Base-by-base conservation (phyloP, 2,113 vertebrate genomes). In the Xyrauchen texanus region DNA sequence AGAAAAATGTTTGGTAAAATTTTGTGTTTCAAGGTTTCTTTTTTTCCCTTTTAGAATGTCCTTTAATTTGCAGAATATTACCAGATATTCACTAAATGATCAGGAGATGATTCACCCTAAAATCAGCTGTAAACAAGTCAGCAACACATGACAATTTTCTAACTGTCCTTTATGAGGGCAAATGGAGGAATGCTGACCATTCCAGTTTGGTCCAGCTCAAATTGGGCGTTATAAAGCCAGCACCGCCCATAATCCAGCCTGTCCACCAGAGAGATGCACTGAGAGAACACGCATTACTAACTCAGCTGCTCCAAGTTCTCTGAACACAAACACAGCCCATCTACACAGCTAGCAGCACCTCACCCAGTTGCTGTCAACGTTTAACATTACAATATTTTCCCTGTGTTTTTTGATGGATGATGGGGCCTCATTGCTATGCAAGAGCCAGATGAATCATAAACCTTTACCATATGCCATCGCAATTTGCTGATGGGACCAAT, bases 401-500 rank as follows among this genome's bases (percentile, higher is more conserved):
- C 89, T 86, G 85, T 91, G 89, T 95, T 95, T 96, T 93, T 91
- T 90, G 89, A 93, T 90, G 90, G 92, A 94, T 95, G 94, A 95
- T 89, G 90, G 91, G 91, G 65, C 76, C 93, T 92, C 93, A 89
- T 93, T 94, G 94, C 94, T 93, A 92, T 94, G 94, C 91, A 86
- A 91, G 91, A 94, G 95, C 95, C 96, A 98, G 96, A 98, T 96
- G 96, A 97, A 94, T 97, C 94, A 93, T 98, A 97, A 99, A 98
- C 95, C 96, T 96, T 92, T 92, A 96, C 96, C 97, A 97, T 98
- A 98, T 98, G 97, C 93, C 95, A 82, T 90, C 89, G 92, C 96
- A 97, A 97, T 98, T 98, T 96, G 94, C 94, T 98, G 97, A 98
- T 98, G 96, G 96, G 95, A 91, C 96, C 96, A 98, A 98, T 96